A percentile compares a stretch with the other conserved stretches of the same genome.
These are phyloP conservation scores for Nesoenas mayeri DNA, from an alignment of 2,113 vertebrate species.

Conservation along the genomic window DNA sequence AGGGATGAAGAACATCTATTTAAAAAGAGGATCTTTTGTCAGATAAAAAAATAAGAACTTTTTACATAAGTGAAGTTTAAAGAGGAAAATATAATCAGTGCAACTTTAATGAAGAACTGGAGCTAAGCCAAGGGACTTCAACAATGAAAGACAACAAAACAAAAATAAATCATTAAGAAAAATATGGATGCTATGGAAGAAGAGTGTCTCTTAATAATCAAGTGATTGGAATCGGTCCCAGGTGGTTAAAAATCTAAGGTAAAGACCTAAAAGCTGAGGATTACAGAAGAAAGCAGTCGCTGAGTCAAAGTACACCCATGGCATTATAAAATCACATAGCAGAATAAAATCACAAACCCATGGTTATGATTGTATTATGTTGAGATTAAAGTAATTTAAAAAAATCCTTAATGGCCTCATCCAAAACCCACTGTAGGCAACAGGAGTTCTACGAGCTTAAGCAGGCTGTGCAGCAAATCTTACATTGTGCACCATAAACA, in stretches of 20 bases:
- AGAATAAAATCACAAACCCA: conserved; percentile 15
- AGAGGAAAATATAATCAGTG: conserved; percentile 2
- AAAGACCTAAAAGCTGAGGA: conserved; percentile 28
- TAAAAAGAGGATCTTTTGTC: conserved; percentile 2
- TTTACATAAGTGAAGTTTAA: background rate
- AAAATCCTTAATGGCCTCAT: conserved; percentile 7
- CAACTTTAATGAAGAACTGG: background rate
- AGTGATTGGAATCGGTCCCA: conserved; percentile 54
- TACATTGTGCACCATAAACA: background rate
- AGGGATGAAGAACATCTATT: background rate
- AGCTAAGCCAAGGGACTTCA: background rate
- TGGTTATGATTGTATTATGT: background rate
- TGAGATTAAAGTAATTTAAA: conserved; percentile 8
- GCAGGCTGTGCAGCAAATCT: background rate
- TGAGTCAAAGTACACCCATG: background rate
- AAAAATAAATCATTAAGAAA: background rate
- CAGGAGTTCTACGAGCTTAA: background rate
- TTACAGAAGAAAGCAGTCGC: conserved; percentile 18
- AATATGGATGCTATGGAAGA: conserved; percentile 36
- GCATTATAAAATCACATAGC: background rate
- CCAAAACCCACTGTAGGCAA: conserved; percentile 19
- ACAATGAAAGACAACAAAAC: conserved; percentile 18
- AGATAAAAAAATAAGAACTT: conserved; percentile 35
- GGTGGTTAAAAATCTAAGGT: conserved; percentile 36
- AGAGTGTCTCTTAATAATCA: conserved; percentile 35